phyloP scores from a whole-genome alignment of 2,113 vertebrate species.

The Pteropus alecto region DNA sequence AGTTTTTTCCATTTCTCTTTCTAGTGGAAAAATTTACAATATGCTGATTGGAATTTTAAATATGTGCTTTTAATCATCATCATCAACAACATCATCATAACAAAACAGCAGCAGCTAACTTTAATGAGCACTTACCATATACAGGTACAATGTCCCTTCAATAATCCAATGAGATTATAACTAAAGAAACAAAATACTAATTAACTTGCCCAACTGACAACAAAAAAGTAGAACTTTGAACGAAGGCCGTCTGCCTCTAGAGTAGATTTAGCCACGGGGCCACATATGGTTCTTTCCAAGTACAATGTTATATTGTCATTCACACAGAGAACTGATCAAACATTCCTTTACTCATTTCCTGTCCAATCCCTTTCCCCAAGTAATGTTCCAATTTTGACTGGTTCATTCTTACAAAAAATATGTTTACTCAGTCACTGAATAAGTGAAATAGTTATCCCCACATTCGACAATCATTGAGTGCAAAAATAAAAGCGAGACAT shows the following conservation, averaged over 20 bases:
- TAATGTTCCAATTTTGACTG: conserved; percentile 25
- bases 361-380: neutral
- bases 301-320: neutral
- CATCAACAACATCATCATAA: neutral
- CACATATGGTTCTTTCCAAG: neutral
- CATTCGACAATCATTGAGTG: neutral
- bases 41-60: conserved; percentile 29
- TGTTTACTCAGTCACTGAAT: conserved; percentile 15
- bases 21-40: neutral
- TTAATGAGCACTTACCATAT: neutral
- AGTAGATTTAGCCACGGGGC: neutral
- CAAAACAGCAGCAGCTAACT: neutral
- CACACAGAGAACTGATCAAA: neutral
- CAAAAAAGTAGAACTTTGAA: conserved; percentile 14
- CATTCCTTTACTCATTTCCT: conserved; percentile 7
- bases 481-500: neutral
- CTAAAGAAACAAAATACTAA: conserved; percentile 33
- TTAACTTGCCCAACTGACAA: conserved; percentile 3
- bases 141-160: neutral
- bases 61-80: conserved; percentile 14
- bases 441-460: conserved; percentile 4
- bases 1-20: conserved; percentile 30
- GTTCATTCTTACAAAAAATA: conserved; percentile 40
- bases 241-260: neutral
- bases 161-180: neutral